Conservation (phyloP, 2,113 vertebrate genomes). For the Mus pahari region DNA sequence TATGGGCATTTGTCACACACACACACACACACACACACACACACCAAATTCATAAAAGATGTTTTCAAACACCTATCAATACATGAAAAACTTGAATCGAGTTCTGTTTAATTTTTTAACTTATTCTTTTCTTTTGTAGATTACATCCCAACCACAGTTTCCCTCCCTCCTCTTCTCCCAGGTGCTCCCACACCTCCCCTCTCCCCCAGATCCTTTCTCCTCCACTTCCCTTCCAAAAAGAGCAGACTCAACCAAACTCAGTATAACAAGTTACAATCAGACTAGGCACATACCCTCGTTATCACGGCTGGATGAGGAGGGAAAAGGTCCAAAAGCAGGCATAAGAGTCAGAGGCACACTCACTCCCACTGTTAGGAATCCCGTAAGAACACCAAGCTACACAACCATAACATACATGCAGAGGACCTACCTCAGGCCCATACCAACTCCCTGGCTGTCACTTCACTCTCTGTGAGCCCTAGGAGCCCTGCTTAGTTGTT, state of each 20-base stretch:
- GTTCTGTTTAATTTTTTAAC: neutral
- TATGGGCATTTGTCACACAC: no score
- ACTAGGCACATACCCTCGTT: neutral
- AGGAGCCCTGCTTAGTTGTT: neutral
- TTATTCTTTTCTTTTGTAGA: neutral
- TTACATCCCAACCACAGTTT: neutral
- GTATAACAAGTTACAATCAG: neutral
- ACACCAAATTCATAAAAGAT: neutral
- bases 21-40: neutral
- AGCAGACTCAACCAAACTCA: neutral
- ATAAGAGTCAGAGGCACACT: neutral
- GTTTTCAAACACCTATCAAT: neutral
- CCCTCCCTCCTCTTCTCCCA: neutral
- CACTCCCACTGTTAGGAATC: neutral
- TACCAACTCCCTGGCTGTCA: neutral
- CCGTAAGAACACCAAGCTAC: neutral
- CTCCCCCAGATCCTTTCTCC: neutral
- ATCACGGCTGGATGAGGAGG: neutral
- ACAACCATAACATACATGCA: neutral
- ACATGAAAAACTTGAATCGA: neutral
- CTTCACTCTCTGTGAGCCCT: neutral
- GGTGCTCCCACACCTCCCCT: neutral
- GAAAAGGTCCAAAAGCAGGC: neutral
- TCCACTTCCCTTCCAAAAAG: neutral
- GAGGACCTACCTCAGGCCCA: neutral